Conservation (phyloP, 2,797 vertebrate genomes). For the Columba guinea region DNA sequence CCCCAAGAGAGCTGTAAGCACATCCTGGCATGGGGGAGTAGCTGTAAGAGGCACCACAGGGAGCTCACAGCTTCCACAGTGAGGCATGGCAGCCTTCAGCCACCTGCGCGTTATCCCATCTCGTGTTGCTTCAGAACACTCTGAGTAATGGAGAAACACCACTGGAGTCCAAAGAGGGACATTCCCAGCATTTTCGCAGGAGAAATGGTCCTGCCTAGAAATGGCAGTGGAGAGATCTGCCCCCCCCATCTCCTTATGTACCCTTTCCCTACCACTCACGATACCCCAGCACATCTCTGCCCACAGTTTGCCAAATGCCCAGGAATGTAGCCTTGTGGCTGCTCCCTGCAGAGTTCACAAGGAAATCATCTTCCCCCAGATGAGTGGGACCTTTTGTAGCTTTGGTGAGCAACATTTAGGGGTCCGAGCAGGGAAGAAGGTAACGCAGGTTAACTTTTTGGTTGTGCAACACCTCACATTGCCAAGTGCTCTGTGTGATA, state of each 20-base stretch:
- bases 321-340: background rate
- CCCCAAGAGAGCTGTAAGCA: background rate
- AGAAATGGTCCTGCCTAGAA: background rate
- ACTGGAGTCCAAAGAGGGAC: background rate
- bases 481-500: background rate
- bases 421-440: background rate
- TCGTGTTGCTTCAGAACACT: rapidly evolving
- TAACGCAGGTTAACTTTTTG: background rate
- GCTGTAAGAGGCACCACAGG: background rate
- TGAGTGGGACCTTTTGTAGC: background rate
- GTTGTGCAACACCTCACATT: background rate
- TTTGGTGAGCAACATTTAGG: background rate
- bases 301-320: background rate
- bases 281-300: background rate
- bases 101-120: background rate
- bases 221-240: background rate
- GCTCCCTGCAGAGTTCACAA: background rate
- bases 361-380: background rate
- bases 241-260: background rate
- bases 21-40: background rate
- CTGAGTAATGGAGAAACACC: background rate
- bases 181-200: background rate
- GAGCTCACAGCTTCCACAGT: background rate
- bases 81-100: background rate
- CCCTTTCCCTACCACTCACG: background rate